Evolutionary conservation across 1,140 invertebrate species (phyloP).

Genomic region (Hetaerina americana): DNA sequence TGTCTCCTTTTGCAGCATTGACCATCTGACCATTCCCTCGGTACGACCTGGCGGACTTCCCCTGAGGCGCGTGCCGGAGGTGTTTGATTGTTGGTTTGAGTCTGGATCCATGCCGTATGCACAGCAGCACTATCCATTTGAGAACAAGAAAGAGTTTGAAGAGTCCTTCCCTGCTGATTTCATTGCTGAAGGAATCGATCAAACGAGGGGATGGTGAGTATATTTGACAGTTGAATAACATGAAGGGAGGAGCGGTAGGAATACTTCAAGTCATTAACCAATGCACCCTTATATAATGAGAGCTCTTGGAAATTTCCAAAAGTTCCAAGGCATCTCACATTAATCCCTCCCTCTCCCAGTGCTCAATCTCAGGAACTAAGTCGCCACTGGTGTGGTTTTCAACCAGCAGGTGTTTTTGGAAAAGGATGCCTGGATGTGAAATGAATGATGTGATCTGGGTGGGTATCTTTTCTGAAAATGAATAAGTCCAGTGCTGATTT

Average conservation of each 20-base stretch:
- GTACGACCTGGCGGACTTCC: conserved; percentile 63
- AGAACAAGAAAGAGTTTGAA: conserved; percentile 83
- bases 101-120: conserved; percentile 99
- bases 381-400: too few relatives aligned
- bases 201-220: conserved; percentile 83
- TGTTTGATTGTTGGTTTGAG: conserved; percentile 99
- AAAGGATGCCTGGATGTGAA: too few relatives aligned
- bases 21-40: conserved; percentile 90
- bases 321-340: too few relatives aligned
- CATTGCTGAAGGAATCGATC: conserved; percentile 98
- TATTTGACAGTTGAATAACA: conserved; percentile 1
- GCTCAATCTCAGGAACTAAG: too few relatives aligned
- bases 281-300: background rate
- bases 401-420: too few relatives aligned
- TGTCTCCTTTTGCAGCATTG: too few relatives aligned
- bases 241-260: too few relatives aligned
- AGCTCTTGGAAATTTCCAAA: background rate
- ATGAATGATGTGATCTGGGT: too few relatives aligned
- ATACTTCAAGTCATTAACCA: too few relatives aligned
- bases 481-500: too few relatives aligned
- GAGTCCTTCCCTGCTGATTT: conserved; percentile 97
- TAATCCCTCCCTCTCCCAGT: too few relatives aligned
- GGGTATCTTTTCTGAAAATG: too few relatives aligned
- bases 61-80: conserved; percentile 76
- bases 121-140: conserved; percentile 93